Evolutionary conservation across 2,888 invertebrate genomes (phyloP), one percentile per base, ranked within the genome.

Genomic region (Psylliodes chrysocephalus): DNA sequence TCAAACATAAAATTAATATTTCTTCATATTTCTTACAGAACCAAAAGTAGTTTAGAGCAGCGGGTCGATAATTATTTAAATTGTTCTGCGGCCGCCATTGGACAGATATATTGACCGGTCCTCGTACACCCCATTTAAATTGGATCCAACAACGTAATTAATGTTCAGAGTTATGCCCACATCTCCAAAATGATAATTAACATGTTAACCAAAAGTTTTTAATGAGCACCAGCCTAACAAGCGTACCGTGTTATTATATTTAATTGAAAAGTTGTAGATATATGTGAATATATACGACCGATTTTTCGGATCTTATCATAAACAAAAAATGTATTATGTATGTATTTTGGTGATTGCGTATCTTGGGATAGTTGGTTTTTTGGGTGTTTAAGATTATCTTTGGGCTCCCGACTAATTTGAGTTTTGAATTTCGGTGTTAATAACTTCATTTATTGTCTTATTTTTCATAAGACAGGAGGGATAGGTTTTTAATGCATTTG

Each of bases 161-260:
- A 46, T 46, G 22, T 25, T 19, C n/a, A 22, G 14, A 46, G 22
- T 19, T 12, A 1, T 12, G 2, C 46, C 46, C 22, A 46, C 19
- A 46, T 18, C 44, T 18, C 18, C 44, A 22, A 44, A 44, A 46
- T 46, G 46, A 46, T 46, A 46, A 46, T 46, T 46, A 46, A 46
- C 46, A 46, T 25, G 46, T 46, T 46, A 46, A 46, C 46, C 46
- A 22, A 46, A n/a, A 46, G 46, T 46, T 46, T 46, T 46, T 46
- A 46, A 46, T 46, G 46, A 46, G 46, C 46, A 14, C 22, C 7
- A 6, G 6, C 6, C 46, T 46, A 46, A 46, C 46, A 46, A 46
- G 46, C 46, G 14, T 22, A 22, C 46, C 46, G 14, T 17, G 22
- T 46, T 46, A 46, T 46, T 46, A 25, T 22, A 17, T 1, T 46